phyloP scores from a whole-genome alignment of 2,113 vertebrate genomes.

The Tychaedon coryphoeus region DNA sequence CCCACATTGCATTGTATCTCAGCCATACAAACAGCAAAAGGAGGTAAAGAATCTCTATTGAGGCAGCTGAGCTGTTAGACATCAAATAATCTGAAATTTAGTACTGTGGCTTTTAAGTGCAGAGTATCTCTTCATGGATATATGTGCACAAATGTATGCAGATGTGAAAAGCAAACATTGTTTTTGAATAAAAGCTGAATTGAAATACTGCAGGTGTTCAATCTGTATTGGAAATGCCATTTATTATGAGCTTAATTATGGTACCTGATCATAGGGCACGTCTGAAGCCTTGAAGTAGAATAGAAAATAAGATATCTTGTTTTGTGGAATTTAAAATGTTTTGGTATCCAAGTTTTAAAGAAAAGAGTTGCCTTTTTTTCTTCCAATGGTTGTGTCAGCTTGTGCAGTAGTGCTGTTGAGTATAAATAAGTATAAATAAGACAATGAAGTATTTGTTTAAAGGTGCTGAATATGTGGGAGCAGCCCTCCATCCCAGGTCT shows the following conservation, averaged over 20 bases:
- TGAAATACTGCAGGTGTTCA: not conserved
- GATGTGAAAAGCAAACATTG: not conserved
- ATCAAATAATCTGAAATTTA: not conserved
- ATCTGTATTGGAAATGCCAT: not conserved
- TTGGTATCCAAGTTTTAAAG: not conserved
- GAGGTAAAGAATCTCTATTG: not conserved
- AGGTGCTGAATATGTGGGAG: not conserved
- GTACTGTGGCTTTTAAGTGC: not conserved
- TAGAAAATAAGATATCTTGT: not conserved
- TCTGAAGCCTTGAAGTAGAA: not conserved
- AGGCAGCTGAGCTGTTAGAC: not conserved
- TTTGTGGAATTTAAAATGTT: not conserved
- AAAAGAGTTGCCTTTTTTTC: not conserved
- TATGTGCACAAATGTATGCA: not conserved
- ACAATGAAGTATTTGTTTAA: not conserved
- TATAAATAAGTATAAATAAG: not conserved
- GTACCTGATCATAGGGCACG: rapidly evolving
- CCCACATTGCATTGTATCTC: not conserved
- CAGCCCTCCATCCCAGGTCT: not conserved
- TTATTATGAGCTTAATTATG: not conserved
- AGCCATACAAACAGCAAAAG: not conserved
- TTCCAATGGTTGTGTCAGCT: not conserved
- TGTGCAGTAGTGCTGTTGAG: not conserved
- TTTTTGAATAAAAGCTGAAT: not conserved
- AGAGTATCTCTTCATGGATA: not conserved